These are phyloP conservation scores for Pimephales promelas DNA, from an alignment of 2,113 vertebrate genomes.

Conservation along the genomic window DNA sequence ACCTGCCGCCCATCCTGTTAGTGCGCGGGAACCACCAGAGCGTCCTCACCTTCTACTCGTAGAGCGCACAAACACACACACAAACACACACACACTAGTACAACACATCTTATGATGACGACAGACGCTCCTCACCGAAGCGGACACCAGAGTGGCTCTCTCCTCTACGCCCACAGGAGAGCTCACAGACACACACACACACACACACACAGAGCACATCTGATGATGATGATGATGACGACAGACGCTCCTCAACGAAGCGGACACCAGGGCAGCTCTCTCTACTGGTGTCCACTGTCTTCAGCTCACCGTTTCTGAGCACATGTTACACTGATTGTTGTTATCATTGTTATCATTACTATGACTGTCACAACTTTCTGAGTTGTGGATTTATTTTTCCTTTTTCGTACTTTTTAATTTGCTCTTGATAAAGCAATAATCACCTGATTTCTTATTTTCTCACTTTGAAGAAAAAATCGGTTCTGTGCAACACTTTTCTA, in stretches of 20 bases:
- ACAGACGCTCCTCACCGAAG: too few relatives aligned
- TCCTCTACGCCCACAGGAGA: too few relatives aligned
- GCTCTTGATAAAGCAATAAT: constrained; percentile 91
- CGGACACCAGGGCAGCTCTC: background rate
- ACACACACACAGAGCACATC: too few relatives aligned
- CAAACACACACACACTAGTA: constrained; percentile 56
- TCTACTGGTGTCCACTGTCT: constrained; percentile 61
- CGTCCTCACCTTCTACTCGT: constrained; percentile 98
- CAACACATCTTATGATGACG: constrained; percentile 31
- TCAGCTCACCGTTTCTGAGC: constrained; percentile 58
- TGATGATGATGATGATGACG: too few relatives aligned
- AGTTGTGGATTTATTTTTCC: constrained; percentile 37
- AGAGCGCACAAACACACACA: constrained; percentile 65
- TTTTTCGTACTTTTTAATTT: constrained; percentile 71
- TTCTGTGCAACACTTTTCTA: constrained; percentile 88
- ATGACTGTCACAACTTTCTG: constrained; percentile 44
- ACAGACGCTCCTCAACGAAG: too few relatives aligned
- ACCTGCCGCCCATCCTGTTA: constrained; percentile 91
- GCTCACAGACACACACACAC: too few relatives aligned
- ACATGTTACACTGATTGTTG: constrained; percentile 51
- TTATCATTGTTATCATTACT: constrained; percentile 47
- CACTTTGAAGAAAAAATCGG: constrained; percentile 76
- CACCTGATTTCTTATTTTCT: constrained; percentile 78
- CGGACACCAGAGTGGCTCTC: too few relatives aligned
- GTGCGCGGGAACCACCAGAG: constrained; percentile 99